Evolutionary conservation across 1,140 invertebrate species (phyloP).

Genomic region (Panonychus citri): DNA sequence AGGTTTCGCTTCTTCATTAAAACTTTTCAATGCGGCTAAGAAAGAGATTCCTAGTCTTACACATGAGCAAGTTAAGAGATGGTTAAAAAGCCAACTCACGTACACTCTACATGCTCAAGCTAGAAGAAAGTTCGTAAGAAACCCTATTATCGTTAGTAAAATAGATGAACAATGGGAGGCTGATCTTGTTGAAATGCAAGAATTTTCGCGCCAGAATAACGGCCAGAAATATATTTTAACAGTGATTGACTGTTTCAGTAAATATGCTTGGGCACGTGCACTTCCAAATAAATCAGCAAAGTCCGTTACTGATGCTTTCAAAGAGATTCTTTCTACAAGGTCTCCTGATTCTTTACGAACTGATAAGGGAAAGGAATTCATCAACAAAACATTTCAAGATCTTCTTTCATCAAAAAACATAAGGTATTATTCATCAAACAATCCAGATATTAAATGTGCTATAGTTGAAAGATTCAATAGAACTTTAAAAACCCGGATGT

Average conservation of each 20-base stretch:
- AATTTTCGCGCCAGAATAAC: constrained; percentile 11
- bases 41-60: background rate
- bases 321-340: too few species aligned
- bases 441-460: constrained; percentile 11
- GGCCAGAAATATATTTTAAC: constrained; percentile 14
- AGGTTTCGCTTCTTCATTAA: background rate
- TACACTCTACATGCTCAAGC: constrained; percentile 15
- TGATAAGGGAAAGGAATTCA: too few species aligned
- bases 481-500: constrained; percentile 19
- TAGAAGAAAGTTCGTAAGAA: constrained; percentile 13
- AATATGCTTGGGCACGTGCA: constrained; percentile 12
- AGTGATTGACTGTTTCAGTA: constrained; percentile 15
- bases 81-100: constrained; percentile 5
- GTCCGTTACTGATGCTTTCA: too few species aligned
- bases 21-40: background rate
- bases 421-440: too few species aligned
- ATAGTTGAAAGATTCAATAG: too few species aligned
- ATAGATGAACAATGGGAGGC: constrained; percentile 15
- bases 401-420: constrained; percentile 21
- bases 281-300: too few species aligned
- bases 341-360: too few species aligned
- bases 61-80: constrained; percentile 5
- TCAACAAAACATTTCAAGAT: too few species aligned
- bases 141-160: constrained; percentile 4
- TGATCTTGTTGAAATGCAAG: constrained; percentile 15